Evolutionary conservation across 92 coral and sea anemone species (phyloP), one percentile per base, ranked within the genome.

Genomic region (Phymanthus crucifer): DNA sequence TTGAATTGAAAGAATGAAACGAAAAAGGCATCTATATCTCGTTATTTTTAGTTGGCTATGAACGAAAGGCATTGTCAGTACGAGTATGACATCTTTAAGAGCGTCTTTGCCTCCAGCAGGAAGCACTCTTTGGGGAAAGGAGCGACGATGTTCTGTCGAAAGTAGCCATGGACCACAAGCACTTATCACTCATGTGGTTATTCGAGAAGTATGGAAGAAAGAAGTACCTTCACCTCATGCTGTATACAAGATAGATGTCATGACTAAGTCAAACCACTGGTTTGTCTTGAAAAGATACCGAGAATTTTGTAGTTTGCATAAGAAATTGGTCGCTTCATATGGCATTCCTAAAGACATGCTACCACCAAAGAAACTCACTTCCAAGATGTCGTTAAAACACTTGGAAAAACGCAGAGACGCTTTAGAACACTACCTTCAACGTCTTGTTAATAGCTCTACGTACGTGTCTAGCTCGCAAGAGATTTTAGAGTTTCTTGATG

Each of bases 191-290:
- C 99, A 95, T 78, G 94, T 95, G 73, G 99, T 95, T 47, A 89
- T 95, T 17, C 78, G 99, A 45, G 99, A 95, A 83, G 99, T 95
- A 27, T 95, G 99, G 99, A 92, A 95, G 83, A 93, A 86, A 56
- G 78, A 71, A 18, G 14, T 83, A 46, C 98, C 98, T 13, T 93
- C 99, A 0, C 96, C 94, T n/a, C 96, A 95, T 56, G 99, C 99
- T 18, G 70, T 95, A 19, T 95, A 95, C 79, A 95, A 95, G 85
- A 93, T 95, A 71, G 98, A 95, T 58, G 99, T 95, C 3, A 95
- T 95, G 96, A 95, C 99, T 9, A 94, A 93, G 75, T 95, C 99
- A 11, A 95, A 95, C 83, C 99, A 95, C 77, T 95, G 99, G 99
- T 90, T 87, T 73, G 91, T 95, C 32, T 84, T 93, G 50, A 97